These are phyloP conservation scores for Panthera leo DNA, from an alignment of 2,113 vertebrate genomes.

Conservation along the genomic window DNA sequence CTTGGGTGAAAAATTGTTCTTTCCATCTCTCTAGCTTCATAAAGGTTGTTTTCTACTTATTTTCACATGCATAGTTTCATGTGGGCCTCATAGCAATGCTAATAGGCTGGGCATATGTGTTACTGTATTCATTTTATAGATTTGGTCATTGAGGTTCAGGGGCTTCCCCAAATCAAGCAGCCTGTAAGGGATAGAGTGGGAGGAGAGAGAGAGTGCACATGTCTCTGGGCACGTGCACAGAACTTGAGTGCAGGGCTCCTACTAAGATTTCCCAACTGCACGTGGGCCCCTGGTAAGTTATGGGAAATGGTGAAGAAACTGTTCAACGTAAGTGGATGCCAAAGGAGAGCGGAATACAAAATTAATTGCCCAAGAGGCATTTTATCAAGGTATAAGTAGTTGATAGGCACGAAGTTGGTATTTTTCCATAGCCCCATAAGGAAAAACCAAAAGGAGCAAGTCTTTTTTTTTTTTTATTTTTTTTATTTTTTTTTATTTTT, in stretches of 20 bases:
- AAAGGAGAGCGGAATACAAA: not conserved
- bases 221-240: not conserved
- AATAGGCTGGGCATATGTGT: not conserved
- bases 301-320: conserved; percentile 53
- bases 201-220: too few relatives aligned
- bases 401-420: not conserved
- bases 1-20: not conserved
- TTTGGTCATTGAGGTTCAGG: not conserved
- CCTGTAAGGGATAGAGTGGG: not conserved
- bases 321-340: conserved; percentile 7
- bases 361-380: not conserved
- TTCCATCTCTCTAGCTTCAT: not conserved
- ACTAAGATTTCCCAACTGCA: not conserved
- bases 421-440: not conserved
- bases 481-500: not conserved
- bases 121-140: not conserved
- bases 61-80: not conserved
- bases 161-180: not conserved
- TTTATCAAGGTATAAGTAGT: not conserved
- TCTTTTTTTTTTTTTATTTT: not conserved
- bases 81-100: not conserved
- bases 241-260: not conserved
- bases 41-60: not conserved
- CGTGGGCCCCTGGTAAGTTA: not conserved
- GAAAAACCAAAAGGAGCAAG: not conserved